Conservation (phyloP, 2,797 vertebrate species). For the Xiphophorus birchmanni region DNA sequence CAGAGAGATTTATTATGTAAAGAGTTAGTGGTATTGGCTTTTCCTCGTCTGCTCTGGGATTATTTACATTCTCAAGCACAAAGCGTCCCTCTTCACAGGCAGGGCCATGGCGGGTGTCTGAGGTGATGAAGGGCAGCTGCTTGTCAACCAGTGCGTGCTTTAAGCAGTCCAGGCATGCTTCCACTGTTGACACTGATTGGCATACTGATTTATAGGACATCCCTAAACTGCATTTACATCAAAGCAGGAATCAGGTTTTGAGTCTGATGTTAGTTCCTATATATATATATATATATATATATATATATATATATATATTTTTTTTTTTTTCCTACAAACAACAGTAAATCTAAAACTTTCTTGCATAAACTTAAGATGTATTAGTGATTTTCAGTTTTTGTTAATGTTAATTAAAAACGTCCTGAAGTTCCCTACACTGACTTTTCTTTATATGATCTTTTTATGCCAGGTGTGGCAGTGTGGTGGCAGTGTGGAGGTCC, state of each 20-base stretch:
- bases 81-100: slow-evolving; percentile 29
- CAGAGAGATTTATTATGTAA: slow-evolving; percentile 64
- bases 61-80: slow-evolving; percentile 32
- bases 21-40: slow-evolving; percentile 35
- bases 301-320: too few relatives aligned
- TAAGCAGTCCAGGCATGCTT: slow-evolving; percentile 16
- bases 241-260: not conserved
- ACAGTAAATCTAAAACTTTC: not conserved
- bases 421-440: not conserved
- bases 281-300: too few relatives aligned
- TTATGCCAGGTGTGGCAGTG: slow-evolving; percentile 80
- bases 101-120: slow-evolving; percentile 24
- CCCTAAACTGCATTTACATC: slow-evolving; percentile 5
- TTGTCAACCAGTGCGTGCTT: slow-evolving; percentile 28
- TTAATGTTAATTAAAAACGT: not conserved
- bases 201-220: slow-evolving; percentile 11
- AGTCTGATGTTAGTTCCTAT: not conserved
- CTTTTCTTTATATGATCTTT: slow-evolving; percentile 26
- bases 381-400: not conserved
- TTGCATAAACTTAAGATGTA: not conserved
- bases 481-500: slow-evolving; percentile 92
- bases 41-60: slow-evolving; percentile 28
- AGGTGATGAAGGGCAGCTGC: slow-evolving; percentile 33
- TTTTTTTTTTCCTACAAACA: not conserved
- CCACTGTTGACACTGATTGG: not conserved